Evolutionary conservation across 2,797 vertebrate species (phyloP).

Genomic region (Moxostoma hubbsi): DNA sequence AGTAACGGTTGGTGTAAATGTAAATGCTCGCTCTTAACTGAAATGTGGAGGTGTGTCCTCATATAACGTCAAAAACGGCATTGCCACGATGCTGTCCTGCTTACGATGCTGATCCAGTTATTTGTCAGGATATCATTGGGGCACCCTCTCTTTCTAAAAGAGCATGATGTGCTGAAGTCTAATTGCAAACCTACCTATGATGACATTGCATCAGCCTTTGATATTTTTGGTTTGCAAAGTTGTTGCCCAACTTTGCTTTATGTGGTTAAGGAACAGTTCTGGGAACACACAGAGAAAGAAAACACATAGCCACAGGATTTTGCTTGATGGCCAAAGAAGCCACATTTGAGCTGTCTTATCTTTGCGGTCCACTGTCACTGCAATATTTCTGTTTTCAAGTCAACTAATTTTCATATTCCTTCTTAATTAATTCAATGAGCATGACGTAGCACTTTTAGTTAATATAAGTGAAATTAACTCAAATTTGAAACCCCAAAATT

Average conservation of each 20-base stretch:
- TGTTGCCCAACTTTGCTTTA: slow-evolving; percentile 34
- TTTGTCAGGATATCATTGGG: slow-evolving; percentile 57
- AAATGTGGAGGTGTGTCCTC: slow-evolving; percentile 40
- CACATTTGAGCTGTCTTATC: slow-evolving; percentile 19
- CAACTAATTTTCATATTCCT: too few relatives aligned
- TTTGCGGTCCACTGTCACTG: not conserved
- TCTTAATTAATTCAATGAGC: too few relatives aligned
- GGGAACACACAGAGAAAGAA: not conserved
- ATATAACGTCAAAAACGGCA: slow-evolving; percentile 69
- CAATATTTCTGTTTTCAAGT: too few relatives aligned
- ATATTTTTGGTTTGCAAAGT: slow-evolving; percentile 13
- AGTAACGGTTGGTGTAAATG: slow-evolving; percentile 17
- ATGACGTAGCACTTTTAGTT: too few relatives aligned
- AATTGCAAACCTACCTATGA: slow-evolving; percentile 15
- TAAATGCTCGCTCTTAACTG: not conserved
- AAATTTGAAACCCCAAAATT: too few relatives aligned
- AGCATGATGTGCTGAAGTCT: not conserved
- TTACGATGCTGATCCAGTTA: slow-evolving; percentile 50
- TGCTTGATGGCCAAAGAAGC: slow-evolving; percentile 8
- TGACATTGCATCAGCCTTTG: slow-evolving; percentile 59
- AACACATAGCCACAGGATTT: slow-evolving; percentile 23
- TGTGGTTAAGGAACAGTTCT: slow-evolving; percentile 18
- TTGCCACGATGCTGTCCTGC: slow-evolving; percentile 73
- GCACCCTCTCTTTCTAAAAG: not conserved
- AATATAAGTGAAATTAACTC: too few relatives aligned